Evolutionary conservation across 2,797 vertebrate species (phyloP).

Genomic region (Bovichtus diacanthus): DNA sequence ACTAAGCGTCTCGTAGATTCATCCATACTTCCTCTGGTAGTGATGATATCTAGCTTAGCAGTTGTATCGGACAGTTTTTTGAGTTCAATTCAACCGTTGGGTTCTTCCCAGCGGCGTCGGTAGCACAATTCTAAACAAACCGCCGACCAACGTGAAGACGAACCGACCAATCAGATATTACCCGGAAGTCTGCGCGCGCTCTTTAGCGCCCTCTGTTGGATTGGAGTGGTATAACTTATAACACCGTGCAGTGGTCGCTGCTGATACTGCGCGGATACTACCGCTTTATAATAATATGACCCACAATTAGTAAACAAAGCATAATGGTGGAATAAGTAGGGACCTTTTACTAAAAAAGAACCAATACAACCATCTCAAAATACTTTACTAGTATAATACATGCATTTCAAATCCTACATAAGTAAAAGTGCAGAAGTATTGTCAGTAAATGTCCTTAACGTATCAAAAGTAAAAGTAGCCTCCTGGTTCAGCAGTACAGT

Average conservation of each 20-base stretch:
- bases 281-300: not conserved
- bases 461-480: not conserved
- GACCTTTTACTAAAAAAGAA: not conserved
- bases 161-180: constrained; percentile 72
- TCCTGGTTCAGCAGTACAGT: not conserved
- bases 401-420: not conserved
- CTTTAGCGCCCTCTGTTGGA: constrained; percentile 51
- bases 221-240: constrained; percentile 39
- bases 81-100: accelerated
- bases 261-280: no score
- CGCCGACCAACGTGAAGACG: constrained; percentile 40
- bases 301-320: not conserved
- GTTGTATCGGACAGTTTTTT: accelerated
- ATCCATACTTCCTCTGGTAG: constrained; percentile 76
- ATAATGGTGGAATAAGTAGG: not conserved
- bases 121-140: constrained; percentile 58
- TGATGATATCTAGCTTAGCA: accelerated
- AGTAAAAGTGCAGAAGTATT: not conserved
- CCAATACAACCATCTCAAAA: not conserved
- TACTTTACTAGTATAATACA: not conserved
- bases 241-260: no score
- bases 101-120: accelerated
- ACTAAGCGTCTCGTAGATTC: constrained; percentile 81
- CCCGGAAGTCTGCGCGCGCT: no score
- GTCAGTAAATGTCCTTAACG: not conserved